Evolutionary conservation across 2,797 vertebrate genomes (phyloP).

Genomic region (Spea hammondii): DNA sequence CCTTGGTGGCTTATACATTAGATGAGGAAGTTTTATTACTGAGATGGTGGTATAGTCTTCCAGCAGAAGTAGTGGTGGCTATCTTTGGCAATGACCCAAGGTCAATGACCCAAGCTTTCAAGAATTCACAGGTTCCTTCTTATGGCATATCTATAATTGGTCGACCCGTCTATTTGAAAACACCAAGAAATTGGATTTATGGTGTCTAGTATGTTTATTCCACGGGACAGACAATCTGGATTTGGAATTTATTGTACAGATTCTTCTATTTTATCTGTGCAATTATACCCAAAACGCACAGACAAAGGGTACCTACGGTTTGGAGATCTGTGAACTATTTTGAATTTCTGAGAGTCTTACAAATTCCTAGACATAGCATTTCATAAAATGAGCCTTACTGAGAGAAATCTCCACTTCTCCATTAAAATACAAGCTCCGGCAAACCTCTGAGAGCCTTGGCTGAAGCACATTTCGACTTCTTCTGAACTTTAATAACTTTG

Average conservation of each 20-base stretch:
- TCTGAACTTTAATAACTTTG: neutral
- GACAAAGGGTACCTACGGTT: neutral
- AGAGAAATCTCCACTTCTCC: neutral
- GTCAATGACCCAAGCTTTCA: too few species aligned
- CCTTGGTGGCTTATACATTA: too few species aligned
- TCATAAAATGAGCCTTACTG: constrained; percentile 1
- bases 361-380: neutral
- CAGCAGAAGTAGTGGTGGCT: too few species aligned
- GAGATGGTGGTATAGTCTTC: too few species aligned
- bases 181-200: too few species aligned
- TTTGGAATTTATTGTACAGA: neutral
- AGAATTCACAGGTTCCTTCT: too few species aligned
- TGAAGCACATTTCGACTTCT: neutral
- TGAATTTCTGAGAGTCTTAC: neutral
- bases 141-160: too few species aligned
- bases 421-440: neutral
- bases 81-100: too few species aligned
- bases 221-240: neutral
- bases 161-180: too few species aligned
- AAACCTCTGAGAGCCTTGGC: neutral
- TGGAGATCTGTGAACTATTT: neutral
- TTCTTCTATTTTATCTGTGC: neutral
- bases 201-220: neutral
- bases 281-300: neutral
- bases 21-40: too few species aligned